Evolutionary conservation across 1,140 invertebrate species (phyloP).

Genomic region (Musca domestica): DNA sequence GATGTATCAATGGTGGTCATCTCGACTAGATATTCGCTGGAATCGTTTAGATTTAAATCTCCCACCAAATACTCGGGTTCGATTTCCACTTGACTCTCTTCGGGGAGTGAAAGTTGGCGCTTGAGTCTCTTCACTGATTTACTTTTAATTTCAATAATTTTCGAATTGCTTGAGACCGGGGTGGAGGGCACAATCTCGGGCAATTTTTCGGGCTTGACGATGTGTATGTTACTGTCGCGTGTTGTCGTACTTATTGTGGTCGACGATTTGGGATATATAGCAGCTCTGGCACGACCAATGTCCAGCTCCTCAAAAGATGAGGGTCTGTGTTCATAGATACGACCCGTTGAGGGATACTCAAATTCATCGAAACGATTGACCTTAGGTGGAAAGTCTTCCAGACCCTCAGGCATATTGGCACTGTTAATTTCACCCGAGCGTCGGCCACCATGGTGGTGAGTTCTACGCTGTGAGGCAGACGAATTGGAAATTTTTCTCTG

Average conservation of each 20-base stretch:
- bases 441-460: constrained; percentile 31
- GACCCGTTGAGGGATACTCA: constrained; percentile 8
- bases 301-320: constrained; percentile 12
- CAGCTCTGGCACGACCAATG: background rate
- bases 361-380: constrained; percentile 23
- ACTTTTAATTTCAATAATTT: constrained; percentile 52
- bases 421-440: background rate
- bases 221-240: constrained; percentile 51
- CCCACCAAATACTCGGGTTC: constrained; percentile 48
- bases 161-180: constrained; percentile 45
- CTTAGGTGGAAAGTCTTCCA: background rate
- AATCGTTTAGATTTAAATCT: constrained; percentile 28
- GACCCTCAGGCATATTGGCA: no score
- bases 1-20: background rate
- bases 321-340: constrained; percentile 13
- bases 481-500: constrained; percentile 22
- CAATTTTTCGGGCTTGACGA: constrained; percentile 43
- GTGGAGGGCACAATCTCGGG: constrained; percentile 49
- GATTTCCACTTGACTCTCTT: constrained; percentile 42
- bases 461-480: constrained; percentile 25
- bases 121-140: constrained; percentile 35
- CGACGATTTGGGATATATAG: constrained; percentile 19
- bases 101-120: constrained; percentile 30
- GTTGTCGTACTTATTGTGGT: constrained; percentile 35
- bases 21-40: constrained; percentile 15